Base-by-base conservation (phyloP, 2,888 invertebrate genomes). In the Drosophila buzzatii region DNA sequence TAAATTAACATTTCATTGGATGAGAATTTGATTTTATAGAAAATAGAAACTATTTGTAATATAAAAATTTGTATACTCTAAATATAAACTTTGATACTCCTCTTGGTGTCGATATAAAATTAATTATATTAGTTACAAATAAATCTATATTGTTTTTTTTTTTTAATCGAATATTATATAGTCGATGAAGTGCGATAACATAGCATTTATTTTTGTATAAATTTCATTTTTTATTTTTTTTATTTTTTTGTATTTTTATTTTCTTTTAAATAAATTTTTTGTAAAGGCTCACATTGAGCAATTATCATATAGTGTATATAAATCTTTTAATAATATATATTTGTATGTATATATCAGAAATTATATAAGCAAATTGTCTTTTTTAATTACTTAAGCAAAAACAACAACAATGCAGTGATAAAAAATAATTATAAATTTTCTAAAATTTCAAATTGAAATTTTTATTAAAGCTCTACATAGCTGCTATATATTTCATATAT, bases 381-480 rank as follows among this genome's bases (percentile, higher is more conserved):
- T 44, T 37, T 37, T 37, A 41, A 18, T n/a, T 45, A 14, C 33
- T 58, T 18, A 58, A 61, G 16, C 18, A 65, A 56, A 35, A 67
- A 45, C 42, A 72, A 42, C 67, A 72, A 58, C 52, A 68, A 61
- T 60, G 56, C 67, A 68, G 55, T 49, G 9, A 18, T n/a, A 10
- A 27, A 20, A 56, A 44, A 23, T 31, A 12, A 16, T n/a, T n/a
- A n/a, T 16, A 37, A 41, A 27, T 9, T n/a, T 45, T 45, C 9
- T 20, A 31, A 10, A 45, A 2, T 23, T 12, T 5, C 20, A 20
- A 10, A 27, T 35, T 42, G 23, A 14, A 16, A 20, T 62, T 53
- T 53, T 31, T 3, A 45, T 60, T 51, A 18, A 41, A 45, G 23
- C 5, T 16, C 35, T 55, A 20, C 45, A 27, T 37, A 16, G 20